A percentile compares a stretch with the other conserved stretches of the same genome.
Conservation (phyloP, 30 jellyfish, hydroid and myxozoan species). For the Hydractinia echinata region DNA sequence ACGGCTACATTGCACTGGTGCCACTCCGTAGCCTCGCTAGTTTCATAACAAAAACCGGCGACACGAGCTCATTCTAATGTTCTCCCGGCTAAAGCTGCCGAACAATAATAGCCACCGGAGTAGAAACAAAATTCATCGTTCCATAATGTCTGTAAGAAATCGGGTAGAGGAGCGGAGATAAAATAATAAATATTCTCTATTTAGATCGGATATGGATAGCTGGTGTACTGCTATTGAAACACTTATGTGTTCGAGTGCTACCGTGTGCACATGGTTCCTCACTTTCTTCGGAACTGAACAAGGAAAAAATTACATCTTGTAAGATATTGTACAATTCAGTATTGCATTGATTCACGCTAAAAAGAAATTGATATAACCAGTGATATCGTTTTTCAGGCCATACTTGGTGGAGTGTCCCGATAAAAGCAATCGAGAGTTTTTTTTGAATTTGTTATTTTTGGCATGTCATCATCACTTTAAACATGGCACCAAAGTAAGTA, state of each 20-base stretch:
- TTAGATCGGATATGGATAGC: slow-evolving; percentile 50
- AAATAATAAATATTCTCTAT: background rate
- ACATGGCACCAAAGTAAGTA: background rate
- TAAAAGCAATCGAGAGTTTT: slow-evolving; percentile 19
- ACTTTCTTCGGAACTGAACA: slow-evolving; percentile 60
- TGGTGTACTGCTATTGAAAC: slow-evolving; percentile 60
- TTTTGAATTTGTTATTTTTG: slow-evolving; percentile 6
- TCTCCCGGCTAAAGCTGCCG: too few relatives aligned
- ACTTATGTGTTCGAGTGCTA: slow-evolving; percentile 50
- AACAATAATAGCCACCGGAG: too few relatives aligned
- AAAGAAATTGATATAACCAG: background rate
- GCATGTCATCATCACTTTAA: slow-evolving; percentile 18
- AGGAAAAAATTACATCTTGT: slow-evolving; percentile 76
- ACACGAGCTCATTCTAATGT: too few relatives aligned
- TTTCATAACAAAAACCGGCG: too few relatives aligned
- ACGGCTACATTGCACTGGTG: too few relatives aligned
- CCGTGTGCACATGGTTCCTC: slow-evolving; percentile 65
- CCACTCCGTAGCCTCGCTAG: too few relatives aligned
- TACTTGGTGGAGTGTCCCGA: slow-evolving; percentile 61
- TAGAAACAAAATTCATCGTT: too few relatives aligned
- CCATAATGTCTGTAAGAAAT: too few relatives aligned
- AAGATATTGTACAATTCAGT: background rate
- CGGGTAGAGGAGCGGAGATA: too few relatives aligned
- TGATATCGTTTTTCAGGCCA: slow-evolving; percentile 47
- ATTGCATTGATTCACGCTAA: background rate